Evolutionary conservation across 1,140 invertebrate genomes (phyloP), one percentile per base, ranked within the genome.

Genomic region (Oscheius sp.): DNA sequence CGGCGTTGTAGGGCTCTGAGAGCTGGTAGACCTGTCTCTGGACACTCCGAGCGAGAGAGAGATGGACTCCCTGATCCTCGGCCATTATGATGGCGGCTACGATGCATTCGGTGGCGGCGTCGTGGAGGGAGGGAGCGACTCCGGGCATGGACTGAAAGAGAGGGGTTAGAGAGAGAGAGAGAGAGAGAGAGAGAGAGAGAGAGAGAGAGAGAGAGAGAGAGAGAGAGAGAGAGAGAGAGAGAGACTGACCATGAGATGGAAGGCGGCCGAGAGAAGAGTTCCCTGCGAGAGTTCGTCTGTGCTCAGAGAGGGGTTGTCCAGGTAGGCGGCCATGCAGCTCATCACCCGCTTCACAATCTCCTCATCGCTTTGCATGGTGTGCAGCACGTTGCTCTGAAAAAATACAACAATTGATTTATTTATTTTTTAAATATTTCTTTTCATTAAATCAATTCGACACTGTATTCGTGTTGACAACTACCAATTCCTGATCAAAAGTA

Each of bases 61-160:
- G 82, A 75, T 91, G 88, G 82, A 89, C 89, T 74, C 89, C 89
- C 78, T 91, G 89, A 76, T 93, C 86, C 80, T 86, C 85, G 49
- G 79, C 77, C 75, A 84, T 80, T 68, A 86, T 85, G 1, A 88
- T 86, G 73, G 94, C 89, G n/a, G 91, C 88, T 85, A 92, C 94
- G 4, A 97, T 88, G 80, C 92, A 94, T 82, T 97, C 93, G 1
- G 92, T 90, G 2, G 94, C 93, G 55, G 91, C 90, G 85, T 95
- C 93, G 83, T 96, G 94, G 38, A 97, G 86, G 69, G 88, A 87
- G 49, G 89, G 88, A 55, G 89, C 87, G 66, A 90, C 88, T 74
- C 85, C 88, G 29, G 79, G 29, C 31, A 42, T 62, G 55, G 20
- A 7, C 55, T 68, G 66, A 62, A 68, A 26, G 38, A 62, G 31